Conservation (phyloP, 2,113 vertebrate genomes). For the Petrocephalus zakoni region DNA sequence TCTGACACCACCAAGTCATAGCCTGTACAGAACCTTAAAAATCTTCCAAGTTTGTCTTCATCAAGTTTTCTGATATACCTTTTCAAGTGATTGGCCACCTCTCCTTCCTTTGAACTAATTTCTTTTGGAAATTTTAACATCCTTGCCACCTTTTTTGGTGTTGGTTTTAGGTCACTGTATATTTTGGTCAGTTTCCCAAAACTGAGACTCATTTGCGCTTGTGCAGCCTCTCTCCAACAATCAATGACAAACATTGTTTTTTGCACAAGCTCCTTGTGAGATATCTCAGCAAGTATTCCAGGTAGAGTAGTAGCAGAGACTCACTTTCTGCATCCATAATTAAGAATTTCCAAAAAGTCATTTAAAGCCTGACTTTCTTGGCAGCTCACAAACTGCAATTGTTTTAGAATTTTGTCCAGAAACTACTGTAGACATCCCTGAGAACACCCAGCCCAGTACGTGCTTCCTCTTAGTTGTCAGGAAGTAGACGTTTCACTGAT, state of each 20-base stretch:
- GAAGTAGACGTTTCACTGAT: slow-evolving; percentile 22
- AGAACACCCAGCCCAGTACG: slow-evolving; percentile 27
- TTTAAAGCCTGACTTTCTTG: not conserved
- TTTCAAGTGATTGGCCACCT: not conserved
- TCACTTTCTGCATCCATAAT: not conserved
- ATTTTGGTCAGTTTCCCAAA: not conserved
- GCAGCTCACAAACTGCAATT: not conserved
- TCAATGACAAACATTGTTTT: not conserved
- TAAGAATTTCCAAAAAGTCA: not conserved
- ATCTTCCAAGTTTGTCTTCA: not conserved
- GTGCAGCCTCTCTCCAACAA: not conserved
- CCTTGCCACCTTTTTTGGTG: not conserved
- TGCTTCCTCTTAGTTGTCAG: slow-evolving; percentile 29
- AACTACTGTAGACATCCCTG: slow-evolving; percentile 23
- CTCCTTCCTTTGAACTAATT: not conserved
- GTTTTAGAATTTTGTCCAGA: slow-evolving; percentile 25
- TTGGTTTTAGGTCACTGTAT: not conserved
- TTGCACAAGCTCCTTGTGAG: not conserved
- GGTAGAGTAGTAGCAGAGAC: too few relatives aligned
- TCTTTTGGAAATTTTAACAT: not conserved
- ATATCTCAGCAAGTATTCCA: not conserved
- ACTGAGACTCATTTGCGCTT: not conserved
- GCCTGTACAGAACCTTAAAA: not conserved
- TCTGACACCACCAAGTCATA: not conserved
- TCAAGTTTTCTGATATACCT: not conserved